Percentiles rank a stretch among this genome's conserved stretches.
phyloP scores from a whole-genome alignment of 2,888 invertebrate species.

The Carterocephalus palaemon region DNA sequence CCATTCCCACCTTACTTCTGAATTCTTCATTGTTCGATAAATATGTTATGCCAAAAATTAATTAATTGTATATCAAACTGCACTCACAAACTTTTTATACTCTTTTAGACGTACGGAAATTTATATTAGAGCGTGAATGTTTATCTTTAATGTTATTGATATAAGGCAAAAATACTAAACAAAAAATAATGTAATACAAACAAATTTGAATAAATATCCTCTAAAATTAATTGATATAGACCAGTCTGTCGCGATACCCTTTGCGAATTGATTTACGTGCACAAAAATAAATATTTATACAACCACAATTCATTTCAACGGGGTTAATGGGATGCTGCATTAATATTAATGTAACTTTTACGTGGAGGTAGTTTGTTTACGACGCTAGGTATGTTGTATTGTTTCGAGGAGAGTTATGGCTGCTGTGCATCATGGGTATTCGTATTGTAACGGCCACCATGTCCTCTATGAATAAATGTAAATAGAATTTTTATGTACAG shows the following conservation, averaged over 20 bases:
- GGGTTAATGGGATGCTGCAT: conserved; percentile 37
- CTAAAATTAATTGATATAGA: conserved; percentile 7
- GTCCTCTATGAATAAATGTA: conserved; percentile 11
- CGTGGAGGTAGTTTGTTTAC: conserved; percentile 34
- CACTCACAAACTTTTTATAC: too few species aligned
- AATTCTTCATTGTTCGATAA: too few species aligned
- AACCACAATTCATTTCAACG: conserved; percentile 25
- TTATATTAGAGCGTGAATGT: too few species aligned
- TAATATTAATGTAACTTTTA: conserved; percentile 41
- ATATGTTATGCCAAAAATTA: too few species aligned
- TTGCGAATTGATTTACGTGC: conserved; percentile 25
- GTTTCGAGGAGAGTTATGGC: conserved; percentile 30
- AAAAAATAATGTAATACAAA: neutral
- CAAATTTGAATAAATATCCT: conserved; percentile 10
- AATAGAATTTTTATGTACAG: neutral
- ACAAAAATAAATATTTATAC: conserved; percentile 31
- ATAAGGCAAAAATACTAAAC: neutral
- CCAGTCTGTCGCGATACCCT: conserved; percentile 3
- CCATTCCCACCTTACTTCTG: too few species aligned
- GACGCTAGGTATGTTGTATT: conserved; percentile 27
- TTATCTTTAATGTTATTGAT: too few species aligned
- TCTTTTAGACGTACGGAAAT: too few species aligned
- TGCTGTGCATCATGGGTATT: conserved; percentile 25
- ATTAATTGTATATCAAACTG: too few species aligned
- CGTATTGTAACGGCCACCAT: conserved; percentile 2